Evolutionary conservation across 2,113 vertebrate species (phyloP), one percentile per base, ranked within the genome.

Genomic region (Ctenomys sociabilis): DNA sequence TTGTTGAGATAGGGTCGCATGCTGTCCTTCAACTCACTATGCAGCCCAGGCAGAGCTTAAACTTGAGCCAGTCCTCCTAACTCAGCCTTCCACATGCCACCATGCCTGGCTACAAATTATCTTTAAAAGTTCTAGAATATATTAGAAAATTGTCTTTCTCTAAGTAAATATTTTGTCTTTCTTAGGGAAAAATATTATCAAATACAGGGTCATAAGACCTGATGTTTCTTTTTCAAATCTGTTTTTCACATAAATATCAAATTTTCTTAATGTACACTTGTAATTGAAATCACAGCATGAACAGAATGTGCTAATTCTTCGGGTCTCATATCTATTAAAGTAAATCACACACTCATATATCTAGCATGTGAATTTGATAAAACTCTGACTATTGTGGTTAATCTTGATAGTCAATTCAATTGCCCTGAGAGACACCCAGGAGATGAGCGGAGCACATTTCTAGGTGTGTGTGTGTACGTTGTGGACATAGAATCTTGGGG

Each of bases 201-300:
- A 59, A 91, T 85, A 77, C 32, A 82, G 72, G 28, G 35, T 32
- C 52, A 97, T 19, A 85, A 57, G 7, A 1, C 17, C 26, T 63
- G 37, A 45, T 13, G 10, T 93, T 89, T 90, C 11, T 92, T 16
- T 30, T 90, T 19, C 28, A 84, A 81, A 45, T 14, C 16, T 30
- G 64, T 40, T 94, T 93, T 92, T 86, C 85, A 91, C n/a, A 91
- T 10, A 92, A 87, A 72, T 35, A 93, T 70, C 19, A 92, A 95
- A 11, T 59, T 28, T 70, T 89, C 24, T 93, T 84, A 77, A 73
- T 68, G 78, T 52, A 91, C 7, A 93, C 43, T 14, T 85, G 35
- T 73, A 83, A 91, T 35, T 22, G 32, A 88, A 96, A 91, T 9
- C 82, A 19, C 9, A 73, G 13, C 35, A 68, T 45, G 0, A 66